Evolutionary conservation across 37 sponge, comb jelly and placozoan species (phyloP).

Genomic region (Beroe forskalii): DNA sequence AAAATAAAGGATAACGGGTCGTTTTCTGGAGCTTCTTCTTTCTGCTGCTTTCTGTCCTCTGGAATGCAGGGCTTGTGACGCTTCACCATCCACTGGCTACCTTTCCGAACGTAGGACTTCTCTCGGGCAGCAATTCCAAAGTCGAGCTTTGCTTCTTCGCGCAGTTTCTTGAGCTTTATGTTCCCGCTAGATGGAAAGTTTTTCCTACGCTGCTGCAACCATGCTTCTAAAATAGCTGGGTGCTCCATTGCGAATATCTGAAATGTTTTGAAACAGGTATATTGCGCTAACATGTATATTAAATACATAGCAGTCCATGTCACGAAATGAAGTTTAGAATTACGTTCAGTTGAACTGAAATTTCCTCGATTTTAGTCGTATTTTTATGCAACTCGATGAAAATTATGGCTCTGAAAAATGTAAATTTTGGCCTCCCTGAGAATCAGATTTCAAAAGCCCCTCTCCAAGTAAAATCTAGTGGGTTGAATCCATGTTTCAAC

Average conservation of each 20-base stretch:
- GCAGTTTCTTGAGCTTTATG: constrained; percentile 19
- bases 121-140: neutral
- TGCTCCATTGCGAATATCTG: constrained; percentile 59
- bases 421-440: too few relatives aligned
- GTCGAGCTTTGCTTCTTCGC: constrained; percentile 10
- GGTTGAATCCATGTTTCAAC: too few relatives aligned
- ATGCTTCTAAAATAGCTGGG: constrained; percentile 34
- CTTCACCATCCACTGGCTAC: constrained; percentile 27
- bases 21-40: neutral
- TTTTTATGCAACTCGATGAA: too few relatives aligned
- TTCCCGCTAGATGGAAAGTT: constrained; percentile 56
- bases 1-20: constrained; percentile 17
- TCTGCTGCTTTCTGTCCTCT: neutral
- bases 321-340: too few relatives aligned
- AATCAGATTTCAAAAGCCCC: too few relatives aligned
- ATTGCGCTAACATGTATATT: too few relatives aligned
- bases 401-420: too few relatives aligned
- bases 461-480: too few relatives aligned
- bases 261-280: too few relatives aligned
- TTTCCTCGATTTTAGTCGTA: too few relatives aligned
- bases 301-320: too few relatives aligned
- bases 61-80: constrained; percentile 44
- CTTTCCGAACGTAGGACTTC: constrained; percentile 17
- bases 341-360: too few relatives aligned
- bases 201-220: constrained; percentile 11